phyloP scores from a whole-genome alignment of 2,888 invertebrate genomes.

The Villa cingulata region DNA sequence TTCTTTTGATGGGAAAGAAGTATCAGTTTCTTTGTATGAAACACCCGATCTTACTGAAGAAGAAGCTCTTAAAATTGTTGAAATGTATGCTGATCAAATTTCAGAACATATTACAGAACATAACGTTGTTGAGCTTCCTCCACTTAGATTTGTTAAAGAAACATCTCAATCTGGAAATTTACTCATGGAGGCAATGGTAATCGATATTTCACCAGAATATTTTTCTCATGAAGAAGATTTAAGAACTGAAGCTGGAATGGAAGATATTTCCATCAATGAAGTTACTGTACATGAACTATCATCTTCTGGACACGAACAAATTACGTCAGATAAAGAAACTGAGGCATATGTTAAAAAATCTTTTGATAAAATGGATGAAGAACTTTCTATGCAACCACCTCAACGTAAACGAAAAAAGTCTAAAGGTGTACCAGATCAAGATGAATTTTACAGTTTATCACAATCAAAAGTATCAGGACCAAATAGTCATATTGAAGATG shows the following conservation, averaged over 20 bases:
- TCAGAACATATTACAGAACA: slow-evolving; percentile 78
- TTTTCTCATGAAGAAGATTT: slow-evolving; percentile 67
- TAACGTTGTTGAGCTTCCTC: slow-evolving; percentile 74
- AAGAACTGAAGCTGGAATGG: slow-evolving; percentile 73
- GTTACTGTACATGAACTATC: slow-evolving; percentile 48
- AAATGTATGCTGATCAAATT: slow-evolving; percentile 87
- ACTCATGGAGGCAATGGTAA: slow-evolving; percentile 81
- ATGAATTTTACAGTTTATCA: slow-evolving; percentile 52
- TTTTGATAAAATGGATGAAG: slow-evolving; percentile 40
- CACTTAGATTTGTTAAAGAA: slow-evolving; percentile 76
- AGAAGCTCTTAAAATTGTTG: slow-evolving; percentile 80
- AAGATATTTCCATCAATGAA: slow-evolving; percentile 71
- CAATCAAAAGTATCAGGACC: slow-evolving; percentile 41
- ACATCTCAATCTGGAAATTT: slow-evolving; percentile 77
- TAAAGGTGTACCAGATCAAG: slow-evolving; percentile 48
- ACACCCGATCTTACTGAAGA: slow-evolving; percentile 86
- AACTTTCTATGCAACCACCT: slow-evolving; percentile 43
- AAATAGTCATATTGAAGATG: slow-evolving; percentile 39
- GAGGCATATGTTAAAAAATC: slow-evolving; percentile 35
- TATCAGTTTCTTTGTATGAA: slow-evolving; percentile 80
- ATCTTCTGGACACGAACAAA: slow-evolving; percentile 36
- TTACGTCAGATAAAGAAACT: slow-evolving; percentile 38
- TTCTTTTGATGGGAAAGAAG: slow-evolving; percentile 83
- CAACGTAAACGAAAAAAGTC: slow-evolving; percentile 46
- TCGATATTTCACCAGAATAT: slow-evolving; percentile 76